Evolutionary conservation across 2,888 invertebrate species (phyloP), one percentile per base, ranked within the genome.

Genomic region (Vannuccia rotundouncinata): DNA sequence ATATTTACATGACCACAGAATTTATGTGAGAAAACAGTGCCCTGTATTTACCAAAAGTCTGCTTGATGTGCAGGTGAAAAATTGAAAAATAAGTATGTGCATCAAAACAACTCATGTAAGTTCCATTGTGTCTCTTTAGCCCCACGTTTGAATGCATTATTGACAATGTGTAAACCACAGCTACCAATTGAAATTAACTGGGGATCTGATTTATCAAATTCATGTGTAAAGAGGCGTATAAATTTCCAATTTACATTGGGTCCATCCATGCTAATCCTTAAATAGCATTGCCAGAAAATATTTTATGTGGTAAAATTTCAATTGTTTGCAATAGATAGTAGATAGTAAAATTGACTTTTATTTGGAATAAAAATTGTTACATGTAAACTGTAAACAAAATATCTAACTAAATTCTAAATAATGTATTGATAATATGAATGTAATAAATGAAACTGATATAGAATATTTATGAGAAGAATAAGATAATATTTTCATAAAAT

Each of bases 101-200:
- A 66, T 66, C 66, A 22, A 66, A 66, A 66, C 66, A 66, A 66
- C 25, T 27, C 25, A 66, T 66, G 66, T 66, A 66, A 66, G 45
- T 45, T 45, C 45, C 45, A 45, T 45, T 45, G 45, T 45, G 45
- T 45, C 45, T 45, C 45, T 45, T 45, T 45, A 45, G 45, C 45
- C 45, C 45, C 45, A 45, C 45, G 45, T 45, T 45, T 45, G 45
- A 45, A 45, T 45, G 45, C 45, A 66, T 66, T 66, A 27, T 66
- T 66, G 66, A 66, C 66, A 66, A 66, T 66, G 66, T 66, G 66
- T 66, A 66, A 66, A 66, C 66, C 66, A 45, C 45, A 45, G 66
- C 66, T 66, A 66, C 66, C 66, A 66, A 27, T 66, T 66, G 66
- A 66, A 66, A 66, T 66, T 27, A 66, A 66, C 66, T 66, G 22